Evolutionary conservation across 2,888 invertebrate species (phyloP).

Genomic region (Heteromurus nitidus): DNA sequence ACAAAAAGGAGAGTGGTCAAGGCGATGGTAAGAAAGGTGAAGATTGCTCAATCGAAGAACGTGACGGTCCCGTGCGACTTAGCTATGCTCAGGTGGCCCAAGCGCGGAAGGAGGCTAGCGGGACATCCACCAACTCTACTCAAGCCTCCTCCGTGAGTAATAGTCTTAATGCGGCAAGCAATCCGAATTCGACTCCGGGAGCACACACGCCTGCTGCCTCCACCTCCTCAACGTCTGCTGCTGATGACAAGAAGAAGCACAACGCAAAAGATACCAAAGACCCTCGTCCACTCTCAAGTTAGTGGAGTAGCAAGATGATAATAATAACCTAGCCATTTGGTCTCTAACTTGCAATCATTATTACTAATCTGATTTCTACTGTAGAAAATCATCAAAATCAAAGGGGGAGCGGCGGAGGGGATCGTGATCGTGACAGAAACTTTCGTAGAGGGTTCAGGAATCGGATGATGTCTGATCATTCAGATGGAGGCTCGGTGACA

Average conservation of each 20-base stretch:
- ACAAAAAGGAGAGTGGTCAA: slow-evolving; percentile 63
- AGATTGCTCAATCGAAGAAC: slow-evolving; percentile 74
- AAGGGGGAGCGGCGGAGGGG: slow-evolving; percentile 62
- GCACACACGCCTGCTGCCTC: slow-evolving; percentile 29
- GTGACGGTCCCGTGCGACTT: slow-evolving; percentile 75
- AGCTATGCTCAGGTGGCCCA: slow-evolving; percentile 84
- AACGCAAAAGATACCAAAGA: slow-evolving; percentile 70
- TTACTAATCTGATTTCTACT: neutral
- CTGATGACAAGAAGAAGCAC: slow-evolving; percentile 67
- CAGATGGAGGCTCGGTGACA: slow-evolving; percentile 54
- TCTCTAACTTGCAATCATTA: neutral
- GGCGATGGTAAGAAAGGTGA: slow-evolving; percentile 69
- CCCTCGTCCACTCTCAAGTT: slow-evolving; percentile 70
- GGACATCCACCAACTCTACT: slow-evolving; percentile 20
- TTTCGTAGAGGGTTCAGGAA: slow-evolving; percentile 60
- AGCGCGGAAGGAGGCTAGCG: slow-evolving; percentile 72
- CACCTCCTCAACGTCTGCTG: slow-evolving; percentile 34
- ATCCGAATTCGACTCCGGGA: slow-evolving; percentile 20
- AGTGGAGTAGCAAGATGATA: no score
- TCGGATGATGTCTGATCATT: slow-evolving; percentile 68
- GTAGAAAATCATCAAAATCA: no score
- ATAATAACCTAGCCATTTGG: neutral
- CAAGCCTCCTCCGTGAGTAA: slow-evolving; percentile 24
- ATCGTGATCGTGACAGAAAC: slow-evolving; percentile 62
- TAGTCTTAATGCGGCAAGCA: slow-evolving; percentile 16